Evolutionary conservation across 2,888 invertebrate species (phyloP).

Genomic region (Rotaria sp.): DNA sequence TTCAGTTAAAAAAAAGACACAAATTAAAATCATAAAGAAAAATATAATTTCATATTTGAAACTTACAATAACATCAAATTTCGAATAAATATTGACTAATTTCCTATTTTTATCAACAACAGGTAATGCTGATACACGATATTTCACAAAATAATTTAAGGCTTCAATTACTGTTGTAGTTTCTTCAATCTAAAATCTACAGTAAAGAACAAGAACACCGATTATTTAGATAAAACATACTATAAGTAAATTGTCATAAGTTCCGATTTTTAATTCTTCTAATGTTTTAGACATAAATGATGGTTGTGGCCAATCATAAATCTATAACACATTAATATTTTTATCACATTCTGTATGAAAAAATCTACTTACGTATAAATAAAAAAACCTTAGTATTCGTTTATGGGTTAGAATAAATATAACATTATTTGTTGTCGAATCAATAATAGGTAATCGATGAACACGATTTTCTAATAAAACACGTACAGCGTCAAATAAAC

Average conservation of each 20-base stretch:
- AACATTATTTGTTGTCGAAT: conserved; percentile 85
- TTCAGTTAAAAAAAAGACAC: background rate
- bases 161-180: conserved; percentile 81
- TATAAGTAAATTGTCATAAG: conserved; percentile 48
- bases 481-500: conserved; percentile 83
- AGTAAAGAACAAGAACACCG: too few species aligned
- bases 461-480: conserved; percentile 85
- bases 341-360: too few species aligned
- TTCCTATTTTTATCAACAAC: conserved; percentile 78
- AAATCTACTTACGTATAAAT: conserved; percentile 78
- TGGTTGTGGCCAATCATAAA: conserved; percentile 54
- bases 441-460: conserved; percentile 92
- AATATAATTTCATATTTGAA: background rate
- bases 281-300: conserved; percentile 53
- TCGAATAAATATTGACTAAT: conserved; percentile 91
- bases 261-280: conserved; percentile 55
- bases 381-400: conserved; percentile 90
- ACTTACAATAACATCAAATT: conserved; percentile 96
- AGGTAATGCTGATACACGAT: conserved; percentile 87
- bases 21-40: background rate
- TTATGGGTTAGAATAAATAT: conserved; percentile 96
- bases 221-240: background rate
- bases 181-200: conserved; percentile 54
- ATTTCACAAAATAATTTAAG: conserved; percentile 83
- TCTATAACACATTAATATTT: conserved; percentile 43